Percentiles rank a stretch among this genome's conserved stretches.
Conservation (phyloP, 1,140 invertebrate species). For the Oryzaephilus surinamensis region DNA sequence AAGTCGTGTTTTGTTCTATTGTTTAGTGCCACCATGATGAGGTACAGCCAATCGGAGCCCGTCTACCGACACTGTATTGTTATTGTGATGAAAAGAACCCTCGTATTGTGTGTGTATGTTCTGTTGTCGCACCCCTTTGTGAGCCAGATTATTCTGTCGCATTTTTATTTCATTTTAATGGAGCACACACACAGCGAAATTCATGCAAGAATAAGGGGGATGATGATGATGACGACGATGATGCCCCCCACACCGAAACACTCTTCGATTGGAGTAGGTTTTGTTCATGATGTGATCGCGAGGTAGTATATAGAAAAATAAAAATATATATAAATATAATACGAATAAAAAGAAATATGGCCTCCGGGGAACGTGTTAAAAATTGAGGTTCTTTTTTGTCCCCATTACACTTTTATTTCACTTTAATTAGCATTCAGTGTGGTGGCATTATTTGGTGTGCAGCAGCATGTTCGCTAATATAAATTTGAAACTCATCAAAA, state of each 20-base stretch:
- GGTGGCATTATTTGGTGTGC: constrained; percentile 4
- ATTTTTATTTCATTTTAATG: constrained; percentile 20
- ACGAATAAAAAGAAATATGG: too few relatives aligned
- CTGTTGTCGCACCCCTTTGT: constrained; percentile 15
- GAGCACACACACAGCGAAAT: constrained; percentile 10
- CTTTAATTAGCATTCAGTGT: constrained; percentile 18
- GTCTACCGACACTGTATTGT: constrained; percentile 16
- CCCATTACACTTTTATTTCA: too few relatives aligned
- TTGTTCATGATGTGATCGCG: too few relatives aligned
- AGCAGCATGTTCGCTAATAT: too few relatives aligned
- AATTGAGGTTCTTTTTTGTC: too few relatives aligned
- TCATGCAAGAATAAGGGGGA: too few relatives aligned
- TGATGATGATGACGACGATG: too few relatives aligned
- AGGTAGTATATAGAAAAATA: too few relatives aligned
- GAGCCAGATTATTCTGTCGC: constrained; percentile 19
- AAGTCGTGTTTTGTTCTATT: constrained; percentile 15
- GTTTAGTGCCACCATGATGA: constrained; percentile 14
- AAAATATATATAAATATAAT: too few relatives aligned
- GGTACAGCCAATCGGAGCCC: constrained; percentile 15
- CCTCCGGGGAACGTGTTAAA: constrained; percentile 14
- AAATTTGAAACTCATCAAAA: constrained; percentile 8
- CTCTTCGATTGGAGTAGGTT: constrained; percentile 14
- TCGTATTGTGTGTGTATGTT: constrained; percentile 20
- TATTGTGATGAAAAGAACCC: constrained; percentile 18
- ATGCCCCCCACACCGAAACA: too few relatives aligned